phyloP scores from a whole-genome alignment of 2,113 vertebrate species.

The Perognathus longimembris region DNA sequence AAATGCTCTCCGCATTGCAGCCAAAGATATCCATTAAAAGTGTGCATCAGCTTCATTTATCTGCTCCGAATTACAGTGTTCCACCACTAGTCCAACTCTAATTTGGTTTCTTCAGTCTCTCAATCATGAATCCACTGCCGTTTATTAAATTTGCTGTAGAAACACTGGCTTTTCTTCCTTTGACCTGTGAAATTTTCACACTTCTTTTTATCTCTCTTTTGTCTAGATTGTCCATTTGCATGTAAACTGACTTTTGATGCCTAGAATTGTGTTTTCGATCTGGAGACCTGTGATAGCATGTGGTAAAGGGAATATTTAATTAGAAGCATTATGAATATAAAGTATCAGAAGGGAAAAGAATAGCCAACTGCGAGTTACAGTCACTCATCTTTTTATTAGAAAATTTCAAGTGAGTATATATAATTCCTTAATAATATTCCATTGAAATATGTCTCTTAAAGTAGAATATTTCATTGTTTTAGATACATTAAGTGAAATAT shows the following conservation, averaged over 20 bases:
- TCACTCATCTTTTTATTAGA: not conserved
- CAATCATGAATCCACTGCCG: not conserved
- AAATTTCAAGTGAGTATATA: not conserved
- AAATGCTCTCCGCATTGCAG: not conserved
- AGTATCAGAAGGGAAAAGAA: not conserved
- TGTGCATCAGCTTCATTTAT: too few species aligned
- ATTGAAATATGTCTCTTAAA: not conserved
- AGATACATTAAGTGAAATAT: not conserved
- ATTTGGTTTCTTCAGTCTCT: not conserved
- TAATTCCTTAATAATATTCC: not conserved
- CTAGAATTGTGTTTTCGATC: fast-evolving
- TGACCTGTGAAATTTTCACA: not conserved
- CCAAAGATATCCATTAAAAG: not conserved
- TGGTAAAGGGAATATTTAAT: not conserved
- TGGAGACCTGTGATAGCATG: not conserved
- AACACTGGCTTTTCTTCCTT: too few species aligned
- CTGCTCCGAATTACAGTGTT: fast-evolving
- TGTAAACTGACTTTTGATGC: not conserved
- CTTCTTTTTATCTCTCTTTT: not conserved
- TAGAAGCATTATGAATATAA: not conserved
- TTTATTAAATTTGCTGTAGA: not conserved
- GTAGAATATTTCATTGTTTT: not conserved
- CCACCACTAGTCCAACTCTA: fast-evolving
- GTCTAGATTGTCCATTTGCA: not conserved
- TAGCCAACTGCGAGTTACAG: not conserved